Evolutionary conservation across 2,797 vertebrate genomes (phyloP).

Genomic region (Xerus rutilus): DNA sequence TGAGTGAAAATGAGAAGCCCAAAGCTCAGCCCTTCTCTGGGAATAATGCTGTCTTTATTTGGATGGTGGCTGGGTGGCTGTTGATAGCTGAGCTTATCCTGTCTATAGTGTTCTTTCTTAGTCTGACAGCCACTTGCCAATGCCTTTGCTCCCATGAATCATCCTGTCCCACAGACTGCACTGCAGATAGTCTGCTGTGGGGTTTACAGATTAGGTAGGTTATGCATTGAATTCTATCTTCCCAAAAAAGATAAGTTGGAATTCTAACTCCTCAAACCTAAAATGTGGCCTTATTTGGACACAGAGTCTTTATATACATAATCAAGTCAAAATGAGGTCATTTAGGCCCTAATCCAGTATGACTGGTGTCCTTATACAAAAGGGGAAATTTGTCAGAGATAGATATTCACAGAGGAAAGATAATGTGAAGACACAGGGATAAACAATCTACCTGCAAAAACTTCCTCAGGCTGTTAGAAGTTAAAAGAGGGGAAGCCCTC

Average conservation of each 20-base stretch:
- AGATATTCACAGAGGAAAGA: background rate
- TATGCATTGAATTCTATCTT: background rate
- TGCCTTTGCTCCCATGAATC: background rate
- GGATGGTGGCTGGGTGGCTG: background rate
- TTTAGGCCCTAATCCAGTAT: background rate
- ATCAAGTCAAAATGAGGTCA: background rate
- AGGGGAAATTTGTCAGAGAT: background rate
- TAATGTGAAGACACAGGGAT: background rate
- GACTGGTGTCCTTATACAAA: background rate
- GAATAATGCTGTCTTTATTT: conserved; percentile 48
- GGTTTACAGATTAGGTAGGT: background rate
- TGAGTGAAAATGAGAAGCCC: background rate
- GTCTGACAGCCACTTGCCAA: background rate
- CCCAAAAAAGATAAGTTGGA: background rate
- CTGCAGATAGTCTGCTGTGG: background rate
- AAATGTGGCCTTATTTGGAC: background rate
- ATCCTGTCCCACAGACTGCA: background rate
- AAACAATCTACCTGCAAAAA: background rate
- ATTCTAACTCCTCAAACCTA: background rate
- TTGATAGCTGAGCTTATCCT: background rate
- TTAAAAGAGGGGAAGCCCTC: background rate
- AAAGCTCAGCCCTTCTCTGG: background rate
- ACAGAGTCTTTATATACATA: background rate
- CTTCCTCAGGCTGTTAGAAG: background rate
- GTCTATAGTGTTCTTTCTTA: background rate